Base-by-base conservation (phyloP, 1,140 invertebrate genomes). In the Euura lappo region DNA sequence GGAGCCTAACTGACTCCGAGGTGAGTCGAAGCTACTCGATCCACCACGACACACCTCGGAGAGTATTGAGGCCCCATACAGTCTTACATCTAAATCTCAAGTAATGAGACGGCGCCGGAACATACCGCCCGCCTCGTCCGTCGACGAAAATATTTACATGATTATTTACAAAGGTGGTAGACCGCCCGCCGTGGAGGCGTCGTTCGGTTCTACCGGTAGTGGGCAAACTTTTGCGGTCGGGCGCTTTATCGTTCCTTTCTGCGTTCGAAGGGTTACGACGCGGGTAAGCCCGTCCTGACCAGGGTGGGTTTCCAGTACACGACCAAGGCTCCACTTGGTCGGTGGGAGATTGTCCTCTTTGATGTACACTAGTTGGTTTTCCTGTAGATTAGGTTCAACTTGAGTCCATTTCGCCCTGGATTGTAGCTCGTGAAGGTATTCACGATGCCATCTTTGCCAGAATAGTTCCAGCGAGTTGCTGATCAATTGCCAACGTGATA, bases 401-500 rank as follows among this genome's bases (percentile, higher is more conserved):
- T n/a, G 70, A n/a, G 69, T 46, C 76, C 76, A 75, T 68, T 77
- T 75, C 0, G 51, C n/a, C 3, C 66, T 6, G 44, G 44, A 28
- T 68, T 77, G 76, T 10, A 81, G 71, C 45, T 13, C 51, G 47
- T 6, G n/a, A 11, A 82, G 47, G 68, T 80, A 82, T 70, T 81
- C 80, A 4, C 8, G 65, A 13, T 45, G 13, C 79, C 80, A 82
- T 65, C 73, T 43, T 65, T 72, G 76, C 81, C 80, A 82, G 71
- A 80, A 78, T 44, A 74, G 68, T 71, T 80, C 75, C 7, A 64
- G 28, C 10, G 72, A 2, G 43, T 64, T 42, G 73, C 77, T 77
- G 1, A 78, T 43, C 13, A 79, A 45, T 69, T 81, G 76, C 78
- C 79, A 83, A 2, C 71, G 13, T 28, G 28, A 28, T 6, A 81